phyloP scores from a whole-genome alignment of 2,797 vertebrate species.

The Ceyx erithaca region DNA sequence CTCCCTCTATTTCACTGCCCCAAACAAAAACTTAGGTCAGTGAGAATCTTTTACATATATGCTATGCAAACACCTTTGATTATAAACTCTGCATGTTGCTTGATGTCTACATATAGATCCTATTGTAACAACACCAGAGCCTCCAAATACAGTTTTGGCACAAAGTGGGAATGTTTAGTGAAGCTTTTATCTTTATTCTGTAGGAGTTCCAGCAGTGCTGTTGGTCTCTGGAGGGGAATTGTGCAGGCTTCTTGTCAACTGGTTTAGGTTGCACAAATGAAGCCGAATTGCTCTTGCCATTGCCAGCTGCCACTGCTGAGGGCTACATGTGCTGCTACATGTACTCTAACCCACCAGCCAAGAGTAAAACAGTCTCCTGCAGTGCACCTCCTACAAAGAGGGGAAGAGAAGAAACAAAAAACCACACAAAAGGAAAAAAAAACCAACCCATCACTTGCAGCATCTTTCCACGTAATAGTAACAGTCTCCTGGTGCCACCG shows the following conservation, averaged over 20 bases:
- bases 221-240: neutral
- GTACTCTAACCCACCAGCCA: neutral
- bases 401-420: neutral
- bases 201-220: neutral
- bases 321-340: neutral
- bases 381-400: neutral
- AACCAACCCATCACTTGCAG: neutral
- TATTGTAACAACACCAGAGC: neutral
- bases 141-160: neutral
- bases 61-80: neutral
- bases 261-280: slow-evolving; percentile 28
- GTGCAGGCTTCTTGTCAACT: neutral
- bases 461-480: slow-evolving; percentile 61
- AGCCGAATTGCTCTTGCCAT: neutral
- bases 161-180: neutral
- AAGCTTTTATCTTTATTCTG: neutral
- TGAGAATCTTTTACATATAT: neutral
- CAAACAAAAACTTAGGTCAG: neutral
- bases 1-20: neutral
- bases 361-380: neutral
- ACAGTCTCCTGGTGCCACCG: slow-evolving; percentile 65
- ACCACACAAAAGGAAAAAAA: neutral
- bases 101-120: neutral
- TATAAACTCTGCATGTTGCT: neutral
- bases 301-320: neutral